Evolutionary conservation across 2,797 vertebrate genomes (phyloP).

Genomic region (Acridotheres tristis): DNA sequence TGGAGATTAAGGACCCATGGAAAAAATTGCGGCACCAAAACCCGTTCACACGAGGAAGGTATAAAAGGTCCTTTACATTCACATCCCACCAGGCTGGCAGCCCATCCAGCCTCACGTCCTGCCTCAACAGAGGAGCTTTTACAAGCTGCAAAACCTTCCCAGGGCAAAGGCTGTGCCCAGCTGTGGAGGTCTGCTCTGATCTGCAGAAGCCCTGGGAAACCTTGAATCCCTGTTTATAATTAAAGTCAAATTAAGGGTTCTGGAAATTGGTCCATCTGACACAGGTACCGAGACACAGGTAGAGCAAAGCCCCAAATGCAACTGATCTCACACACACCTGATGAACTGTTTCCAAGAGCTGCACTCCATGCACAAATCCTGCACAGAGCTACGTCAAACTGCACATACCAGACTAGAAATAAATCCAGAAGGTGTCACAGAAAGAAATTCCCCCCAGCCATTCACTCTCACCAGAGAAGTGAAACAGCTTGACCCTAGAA

Average conservation of each 20-base stretch:
- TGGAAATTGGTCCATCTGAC: not conserved
- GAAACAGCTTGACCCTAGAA: not conserved
- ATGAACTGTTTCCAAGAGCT: not conserved
- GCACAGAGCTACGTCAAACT: not conserved
- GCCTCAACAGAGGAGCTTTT: slow-evolving; percentile 24
- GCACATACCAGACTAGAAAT: not conserved
- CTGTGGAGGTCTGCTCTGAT: not conserved
- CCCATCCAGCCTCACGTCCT: not conserved
- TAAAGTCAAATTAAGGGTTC: not conserved
- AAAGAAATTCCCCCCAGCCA: not conserved
- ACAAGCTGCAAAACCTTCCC: not conserved
- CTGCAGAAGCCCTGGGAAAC: not conserved
- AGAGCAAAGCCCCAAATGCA: not conserved
- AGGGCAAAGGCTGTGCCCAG: not conserved
- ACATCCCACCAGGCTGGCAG: slow-evolving; percentile 5
- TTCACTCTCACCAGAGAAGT: not conserved
- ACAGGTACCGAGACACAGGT: not conserved
- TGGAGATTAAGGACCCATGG: not conserved
- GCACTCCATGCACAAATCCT: not conserved
- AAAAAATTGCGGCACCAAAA: not conserved
- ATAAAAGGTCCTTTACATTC: slow-evolving; percentile 47
- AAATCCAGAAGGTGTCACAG: not conserved
- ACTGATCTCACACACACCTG: not conserved
- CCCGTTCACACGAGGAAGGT: not conserved
- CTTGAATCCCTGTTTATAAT: not conserved